Percentiles rank a stretch among this genome's conserved stretches.
Conservation (phyloP, 2,888 invertebrate species). For the Apotomis capreana region DNA sequence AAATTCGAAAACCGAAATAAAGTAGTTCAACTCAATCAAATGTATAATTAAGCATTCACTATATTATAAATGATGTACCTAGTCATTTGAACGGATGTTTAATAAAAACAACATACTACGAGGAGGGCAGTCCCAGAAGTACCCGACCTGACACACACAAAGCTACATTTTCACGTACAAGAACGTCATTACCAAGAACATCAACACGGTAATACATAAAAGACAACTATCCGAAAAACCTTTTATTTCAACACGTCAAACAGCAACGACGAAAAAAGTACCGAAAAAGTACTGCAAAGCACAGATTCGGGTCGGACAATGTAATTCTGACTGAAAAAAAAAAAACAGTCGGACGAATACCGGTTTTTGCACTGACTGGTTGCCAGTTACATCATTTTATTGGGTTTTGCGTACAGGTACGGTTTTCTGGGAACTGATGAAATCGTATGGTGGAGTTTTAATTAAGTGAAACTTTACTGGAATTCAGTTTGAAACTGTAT, state of each 20-base stretch:
- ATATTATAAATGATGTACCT: too few relatives aligned
- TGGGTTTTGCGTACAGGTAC: background rate
- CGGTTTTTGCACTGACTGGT: constrained; percentile 53
- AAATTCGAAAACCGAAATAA: too few relatives aligned
- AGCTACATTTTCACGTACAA: too few relatives aligned
- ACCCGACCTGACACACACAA: too few relatives aligned
- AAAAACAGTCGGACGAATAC: constrained; percentile 62
- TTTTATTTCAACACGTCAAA: constrained; percentile 12
- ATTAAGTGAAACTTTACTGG: background rate
- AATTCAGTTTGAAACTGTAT: too few relatives aligned
- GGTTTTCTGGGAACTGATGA: background rate
- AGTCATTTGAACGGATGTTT: too few relatives aligned
- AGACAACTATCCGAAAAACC: background rate
- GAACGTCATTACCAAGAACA: background rate
- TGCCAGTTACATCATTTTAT: constrained; percentile 31
- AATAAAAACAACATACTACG: too few relatives aligned
- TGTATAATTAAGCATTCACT: too few relatives aligned
- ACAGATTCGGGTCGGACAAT: constrained; percentile 56
- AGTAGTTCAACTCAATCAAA: too few relatives aligned
- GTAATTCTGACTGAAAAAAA: constrained; percentile 48
- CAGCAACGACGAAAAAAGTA: constrained; percentile 31
- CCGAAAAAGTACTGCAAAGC: constrained; percentile 44
- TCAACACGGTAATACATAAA: background rate
- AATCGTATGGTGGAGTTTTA: background rate
- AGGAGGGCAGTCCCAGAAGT: too few relatives aligned